These are phyloP conservation scores for Drosophila lacteicornis DNA, from an alignment of 1,140 invertebrate species.

Conservation along the genomic window DNA sequence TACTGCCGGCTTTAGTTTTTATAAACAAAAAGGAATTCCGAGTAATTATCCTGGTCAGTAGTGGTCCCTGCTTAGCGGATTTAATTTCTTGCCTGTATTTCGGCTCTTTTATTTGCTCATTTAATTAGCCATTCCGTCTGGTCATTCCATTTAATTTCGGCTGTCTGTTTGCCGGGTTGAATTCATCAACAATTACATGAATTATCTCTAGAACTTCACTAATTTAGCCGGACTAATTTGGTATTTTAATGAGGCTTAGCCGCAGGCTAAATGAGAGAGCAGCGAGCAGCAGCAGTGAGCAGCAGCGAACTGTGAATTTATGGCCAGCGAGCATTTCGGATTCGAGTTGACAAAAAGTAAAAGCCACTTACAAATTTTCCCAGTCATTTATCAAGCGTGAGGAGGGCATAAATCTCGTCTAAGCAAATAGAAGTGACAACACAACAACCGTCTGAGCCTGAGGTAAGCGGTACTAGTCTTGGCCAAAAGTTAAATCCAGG, in stretches of 20 bases:
- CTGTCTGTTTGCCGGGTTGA: slow-evolving; percentile 7
- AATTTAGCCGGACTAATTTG: slow-evolving; percentile 52
- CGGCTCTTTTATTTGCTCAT: not conserved
- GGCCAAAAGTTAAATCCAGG: slow-evolving; percentile 44
- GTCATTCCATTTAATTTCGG: slow-evolving; percentile 28
- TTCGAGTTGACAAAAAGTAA: slow-evolving; percentile 49
- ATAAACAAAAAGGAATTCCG: not conserved
- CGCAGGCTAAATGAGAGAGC: slow-evolving; percentile 22
- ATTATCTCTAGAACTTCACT: slow-evolving; percentile 33
- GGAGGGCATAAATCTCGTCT: slow-evolving; percentile 69
- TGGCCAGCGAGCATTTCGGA: slow-evolving; percentile 40
- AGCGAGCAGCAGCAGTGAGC: not conserved
- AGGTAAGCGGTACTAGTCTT: slow-evolving; percentile 32
- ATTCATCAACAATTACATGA: slow-evolving; percentile 37
- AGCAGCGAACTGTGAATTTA: slow-evolving; percentile 74
- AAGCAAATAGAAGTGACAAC: slow-evolving; percentile 72
- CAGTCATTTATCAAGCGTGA: slow-evolving; percentile 72
- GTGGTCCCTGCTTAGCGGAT: not conserved
- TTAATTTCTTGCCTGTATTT: not conserved
- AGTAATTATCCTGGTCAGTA: not conserved
- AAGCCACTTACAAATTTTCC: slow-evolving; percentile 63
- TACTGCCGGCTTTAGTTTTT: not conserved
- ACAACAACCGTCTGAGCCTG: slow-evolving; percentile 30
- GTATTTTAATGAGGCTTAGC: slow-evolving; percentile 40
- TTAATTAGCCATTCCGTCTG: slow-evolving; percentile 31